Base-by-base conservation (phyloP, 2,797 vertebrate genomes). In the Oryzias dopingdopingensis region DNA sequence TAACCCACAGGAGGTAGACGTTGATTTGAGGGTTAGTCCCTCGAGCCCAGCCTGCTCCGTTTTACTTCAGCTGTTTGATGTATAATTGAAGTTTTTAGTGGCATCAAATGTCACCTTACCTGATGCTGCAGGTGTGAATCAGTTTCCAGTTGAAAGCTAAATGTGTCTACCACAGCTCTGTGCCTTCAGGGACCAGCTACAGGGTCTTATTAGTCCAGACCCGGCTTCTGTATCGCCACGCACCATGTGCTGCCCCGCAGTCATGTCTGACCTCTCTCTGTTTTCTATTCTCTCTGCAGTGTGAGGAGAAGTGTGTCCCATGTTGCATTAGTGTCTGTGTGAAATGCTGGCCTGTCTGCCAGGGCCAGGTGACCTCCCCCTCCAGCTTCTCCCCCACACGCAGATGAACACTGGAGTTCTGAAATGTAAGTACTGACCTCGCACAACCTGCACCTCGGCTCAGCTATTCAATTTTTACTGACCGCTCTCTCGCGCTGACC, bases 351-450 rank as follows among this genome's bases (percentile, higher is more conserved):
- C 96, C 96, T 99, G 95, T 94, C 94, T 96, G 76, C 95, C 95
- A 92, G 94, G 96, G 93, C 95, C 95, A 94, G 94, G 94, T 92
- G 95, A 98, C 93, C 95, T 95, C 93, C 94, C 94, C 93, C 94
- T 97, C 90, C 96, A 94, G 94, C 94, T 96, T 96, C 95, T 95
- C 92, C 94, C 95, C 93, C 94, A 96, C 94, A 95, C 94, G 95
- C 96, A 99, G 96, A 98, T 99, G 97, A 98, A 98, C 95, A 94
- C 96, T 97, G 96, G 96, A 96, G 95, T 95, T 96, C 96, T 97
- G 96, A 98, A 99, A 99, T 99, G 96, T 98, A 93, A 97, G 96
- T 96, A 87, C 65, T 59, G 42, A 49, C 52, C 62, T 61, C 15
- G 26, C 65, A 32, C 44, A 60, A 52, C 18, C 78, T 69, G 62